phyloP scores from a whole-genome alignment of 2,797 vertebrate species.

The Coranthus polyacanthus region DNA sequence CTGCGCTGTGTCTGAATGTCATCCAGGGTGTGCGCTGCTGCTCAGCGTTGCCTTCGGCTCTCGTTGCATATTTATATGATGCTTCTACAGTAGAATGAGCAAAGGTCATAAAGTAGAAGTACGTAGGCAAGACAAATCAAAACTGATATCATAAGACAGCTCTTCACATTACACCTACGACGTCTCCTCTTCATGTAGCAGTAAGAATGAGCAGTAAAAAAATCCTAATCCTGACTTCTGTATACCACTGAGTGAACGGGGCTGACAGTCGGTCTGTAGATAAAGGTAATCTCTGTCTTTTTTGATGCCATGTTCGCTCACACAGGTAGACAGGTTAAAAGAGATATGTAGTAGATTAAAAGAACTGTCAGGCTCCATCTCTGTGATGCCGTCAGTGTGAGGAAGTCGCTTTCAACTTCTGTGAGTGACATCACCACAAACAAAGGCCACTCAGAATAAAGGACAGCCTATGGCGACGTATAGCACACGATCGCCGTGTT shows the following conservation, averaged over 20 bases:
- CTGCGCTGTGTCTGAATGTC: slow-evolving; percentile 47
- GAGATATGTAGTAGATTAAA: slow-evolving; percentile 59
- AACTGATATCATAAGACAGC: slow-evolving; percentile 6
- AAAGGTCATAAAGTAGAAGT: slow-evolving; percentile 44
- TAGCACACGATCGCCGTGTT: slow-evolving; percentile 17
- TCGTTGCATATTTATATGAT: slow-evolving; percentile 61
- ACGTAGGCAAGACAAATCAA: neutral
- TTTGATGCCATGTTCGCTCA: slow-evolving; percentile 54
- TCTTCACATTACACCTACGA: slow-evolving; percentile 6
- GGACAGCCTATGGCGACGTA: neutral
- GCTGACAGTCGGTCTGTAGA: slow-evolving; percentile 50
- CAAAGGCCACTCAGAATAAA: slow-evolving; percentile 23
- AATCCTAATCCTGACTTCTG: slow-evolving; percentile 18
- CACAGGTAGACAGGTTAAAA: slow-evolving; percentile 65
- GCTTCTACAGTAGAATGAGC: slow-evolving; percentile 37
- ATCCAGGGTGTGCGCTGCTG: slow-evolving; percentile 19
- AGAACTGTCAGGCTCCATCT: slow-evolving; percentile 47
- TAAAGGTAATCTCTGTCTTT: slow-evolving; percentile 57
- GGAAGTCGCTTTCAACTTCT: slow-evolving; percentile 45
- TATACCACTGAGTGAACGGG: slow-evolving; percentile 1
- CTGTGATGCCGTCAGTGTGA: slow-evolving; percentile 21
- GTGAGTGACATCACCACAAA: slow-evolving; percentile 27
- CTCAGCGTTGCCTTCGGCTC: slow-evolving; percentile 41
- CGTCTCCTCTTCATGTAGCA: neutral
- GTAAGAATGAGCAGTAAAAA: neutral